A percentile compares a stretch with the other conserved stretches of the same genome.
phyloP scores from a whole-genome alignment of 2,797 vertebrate species.

The Darevskia mixta region DNA sequence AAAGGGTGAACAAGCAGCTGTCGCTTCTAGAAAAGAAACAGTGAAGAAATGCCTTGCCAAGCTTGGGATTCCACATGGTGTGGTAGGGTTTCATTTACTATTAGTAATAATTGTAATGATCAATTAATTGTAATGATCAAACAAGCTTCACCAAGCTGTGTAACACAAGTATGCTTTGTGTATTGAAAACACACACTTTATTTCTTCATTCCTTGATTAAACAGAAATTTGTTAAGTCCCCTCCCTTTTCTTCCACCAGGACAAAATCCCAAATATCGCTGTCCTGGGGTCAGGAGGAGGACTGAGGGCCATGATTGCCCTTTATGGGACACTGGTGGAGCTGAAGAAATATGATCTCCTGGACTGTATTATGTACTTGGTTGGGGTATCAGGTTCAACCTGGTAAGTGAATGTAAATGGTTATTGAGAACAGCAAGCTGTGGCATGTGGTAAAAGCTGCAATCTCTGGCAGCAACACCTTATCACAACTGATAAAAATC shows the following conservation, averaged over 20 bases:
- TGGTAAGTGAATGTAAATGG: constrained; percentile 61
- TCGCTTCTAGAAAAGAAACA: not conserved
- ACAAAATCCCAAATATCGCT: constrained; percentile 44
- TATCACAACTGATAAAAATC: not conserved
- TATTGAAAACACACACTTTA: too few species aligned
- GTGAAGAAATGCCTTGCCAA: constrained; percentile 10
- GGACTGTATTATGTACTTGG: constrained; percentile 63
- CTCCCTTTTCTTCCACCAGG: not conserved
- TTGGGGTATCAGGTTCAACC: constrained; percentile 66
- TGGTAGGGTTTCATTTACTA: not conserved
- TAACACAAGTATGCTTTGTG: too few species aligned
- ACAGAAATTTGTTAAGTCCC: too few species aligned
- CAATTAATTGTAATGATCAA: too few species aligned
- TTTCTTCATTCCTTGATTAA: too few species aligned
- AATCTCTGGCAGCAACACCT: not conserved
- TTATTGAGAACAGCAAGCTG: not conserved
- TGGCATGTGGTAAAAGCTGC: not conserved
- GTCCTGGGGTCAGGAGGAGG: constrained; percentile 67
- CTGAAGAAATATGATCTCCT: constrained; percentile 59
- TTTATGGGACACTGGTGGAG: constrained; percentile 56
- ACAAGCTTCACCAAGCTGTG: too few species aligned
- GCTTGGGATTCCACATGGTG: not conserved
- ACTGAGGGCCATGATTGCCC: constrained; percentile 59
- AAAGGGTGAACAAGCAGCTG: not conserved
- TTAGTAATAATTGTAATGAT: too few species aligned